Base-by-base conservation (phyloP, 1,140 invertebrate species). In the Tetramorium alpestre region DNA sequence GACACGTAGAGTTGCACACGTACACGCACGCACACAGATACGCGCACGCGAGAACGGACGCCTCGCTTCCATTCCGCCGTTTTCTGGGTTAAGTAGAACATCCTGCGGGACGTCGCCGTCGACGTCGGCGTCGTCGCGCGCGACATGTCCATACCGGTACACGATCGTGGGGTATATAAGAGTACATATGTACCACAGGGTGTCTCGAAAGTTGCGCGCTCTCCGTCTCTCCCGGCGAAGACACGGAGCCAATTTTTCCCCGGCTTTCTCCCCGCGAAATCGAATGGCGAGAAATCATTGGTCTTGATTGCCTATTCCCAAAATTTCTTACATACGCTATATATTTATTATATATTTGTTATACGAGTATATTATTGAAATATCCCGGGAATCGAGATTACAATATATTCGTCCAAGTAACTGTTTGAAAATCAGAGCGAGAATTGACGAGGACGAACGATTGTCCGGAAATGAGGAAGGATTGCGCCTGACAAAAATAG, bases 31-130 rank as follows among this genome's bases (percentile, higher is more conserved):
- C 6, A 4, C 25, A 60, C 25, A 22, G 11, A 18, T 38, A 6
- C 44, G 41, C 47, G 49, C 47, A 25, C n/a, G 28, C 49, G 22
- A 64, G 18, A 69, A 51, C 60, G 60, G 41, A 56, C 56, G 49
- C 56, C 69, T 69, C 85, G 77, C 85, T 56, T 86, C 62, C 60
- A 60, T 69, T 84, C 69, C 69, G 56, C 44, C 78, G 49, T 75
- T 87, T 87, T 87, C 86, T 87, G 49, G 86, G 78, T 87, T 87
- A 87, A 87, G 78, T 84, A 84, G 86, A 87, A 87, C 80, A 65
- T 87, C 86, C 86, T 87, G 80, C 33, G 86, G 65, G 60, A 84
- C 77, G 60, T 62, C 49, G 58, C 22, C 58, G 69, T 58, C 64
- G 47, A 73, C 64, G 51, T 76, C 47, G 58, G 47, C 58, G 56